Conservation (phyloP, 2,888 invertebrate genomes). For the Carabus problematicus region DNA sequence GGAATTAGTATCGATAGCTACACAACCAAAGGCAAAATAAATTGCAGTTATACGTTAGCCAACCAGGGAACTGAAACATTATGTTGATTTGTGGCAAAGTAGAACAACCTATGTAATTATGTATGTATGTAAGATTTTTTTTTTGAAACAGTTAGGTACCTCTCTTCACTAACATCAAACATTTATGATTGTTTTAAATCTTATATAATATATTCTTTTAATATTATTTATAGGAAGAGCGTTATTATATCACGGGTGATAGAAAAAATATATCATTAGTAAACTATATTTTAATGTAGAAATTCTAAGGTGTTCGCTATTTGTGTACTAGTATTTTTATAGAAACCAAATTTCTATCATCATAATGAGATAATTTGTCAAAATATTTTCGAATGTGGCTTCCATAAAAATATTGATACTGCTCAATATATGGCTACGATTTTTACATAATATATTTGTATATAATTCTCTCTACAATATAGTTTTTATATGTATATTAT, state of each 20-base stretch:
- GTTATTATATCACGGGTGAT: conserved; percentile 57
- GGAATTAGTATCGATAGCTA: no score
- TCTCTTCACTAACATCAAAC: conserved; percentile 48
- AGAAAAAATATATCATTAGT: conserved; percentile 56
- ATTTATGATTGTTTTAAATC: conserved; percentile 53
- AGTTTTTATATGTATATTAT: conserved; percentile 3
- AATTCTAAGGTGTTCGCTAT: conserved; percentile 42
- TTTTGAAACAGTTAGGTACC: conserved; percentile 30
- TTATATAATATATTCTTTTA: conserved; percentile 46
- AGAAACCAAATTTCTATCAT: conserved; percentile 36
- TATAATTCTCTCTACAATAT: conserved; percentile 33
- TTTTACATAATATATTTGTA: conserved; percentile 38
- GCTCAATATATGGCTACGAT: conserved; percentile 30
- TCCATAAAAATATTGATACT: conserved; percentile 31
- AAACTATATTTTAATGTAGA: conserved; percentile 42
- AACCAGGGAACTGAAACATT: no score
- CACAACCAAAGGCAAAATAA: no score
- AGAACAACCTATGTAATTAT: not conserved
- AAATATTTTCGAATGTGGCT: conserved; percentile 21
- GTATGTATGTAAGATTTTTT: conserved; percentile 22
- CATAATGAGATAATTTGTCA: conserved; percentile 16
- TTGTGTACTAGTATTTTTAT: conserved; percentile 23
- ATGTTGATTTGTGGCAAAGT: no score
- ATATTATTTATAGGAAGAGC: conserved; percentile 54
- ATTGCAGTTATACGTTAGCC: no score